These are phyloP conservation scores for Spilosoma lubricipeda DNA, from an alignment of 2,888 invertebrate species.

Conservation along the genomic window DNA sequence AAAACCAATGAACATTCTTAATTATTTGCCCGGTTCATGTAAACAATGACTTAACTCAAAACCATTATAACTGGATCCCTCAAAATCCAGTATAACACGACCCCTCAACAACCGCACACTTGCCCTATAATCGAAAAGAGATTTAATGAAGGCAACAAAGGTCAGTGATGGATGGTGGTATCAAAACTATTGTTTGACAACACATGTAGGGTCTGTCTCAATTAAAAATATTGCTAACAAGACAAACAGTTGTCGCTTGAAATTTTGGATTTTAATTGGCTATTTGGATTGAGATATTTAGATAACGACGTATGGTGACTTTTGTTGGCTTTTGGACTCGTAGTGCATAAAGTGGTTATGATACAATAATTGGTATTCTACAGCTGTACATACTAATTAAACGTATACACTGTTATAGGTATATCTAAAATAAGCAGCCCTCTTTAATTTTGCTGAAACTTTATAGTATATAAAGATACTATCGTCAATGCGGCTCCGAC, in stretches of 20 bases:
- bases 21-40: conserved; percentile 82
- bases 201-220: conserved; percentile 76
- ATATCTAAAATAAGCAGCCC: no score
- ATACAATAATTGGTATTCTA: no score
- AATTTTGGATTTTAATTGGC: conserved; percentile 79
- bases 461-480: no score
- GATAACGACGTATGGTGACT: conserved; percentile 54
- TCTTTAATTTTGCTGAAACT: no score
- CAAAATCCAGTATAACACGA: conserved; percentile 9
- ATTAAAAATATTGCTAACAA: conserved; percentile 85
- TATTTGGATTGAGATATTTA: conserved; percentile 76
- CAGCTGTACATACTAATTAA: neutral
- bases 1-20: conserved; percentile 85
- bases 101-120: conserved; percentile 20
- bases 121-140: conserved; percentile 24
- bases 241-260: conserved; percentile 82
- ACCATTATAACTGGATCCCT: conserved; percentile 63
- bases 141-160: conserved; percentile 34
- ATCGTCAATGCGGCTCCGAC: no score
- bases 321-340: conserved; percentile 17
- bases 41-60: conserved; percentile 76
- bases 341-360: neutral
- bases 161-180: conserved; percentile 56
- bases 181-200: conserved; percentile 76
- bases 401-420: neutral